These are phyloP conservation scores for Holcopasites calliopsidis DNA, from an alignment of 1,140 invertebrate species.

Conservation along the genomic window DNA sequence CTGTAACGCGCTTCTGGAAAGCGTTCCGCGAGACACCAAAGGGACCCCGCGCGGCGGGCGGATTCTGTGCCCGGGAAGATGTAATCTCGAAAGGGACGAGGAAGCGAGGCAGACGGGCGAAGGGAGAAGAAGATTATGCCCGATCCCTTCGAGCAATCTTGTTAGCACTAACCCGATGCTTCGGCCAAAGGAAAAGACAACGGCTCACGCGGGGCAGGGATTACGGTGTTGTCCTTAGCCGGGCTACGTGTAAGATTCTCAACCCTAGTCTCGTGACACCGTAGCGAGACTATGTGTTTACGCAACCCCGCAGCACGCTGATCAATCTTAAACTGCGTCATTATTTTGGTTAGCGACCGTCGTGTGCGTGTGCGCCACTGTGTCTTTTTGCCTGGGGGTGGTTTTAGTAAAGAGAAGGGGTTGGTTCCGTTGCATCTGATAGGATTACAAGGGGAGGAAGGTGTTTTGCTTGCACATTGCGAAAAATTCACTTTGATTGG, in stretches of 20 bases:
- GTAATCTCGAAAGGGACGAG: conserved; percentile 60
- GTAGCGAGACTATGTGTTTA: conserved; percentile 13
- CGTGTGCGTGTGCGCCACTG: too few relatives aligned
- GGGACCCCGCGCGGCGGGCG: conserved; percentile 10
- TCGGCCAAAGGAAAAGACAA: conserved; percentile 55
- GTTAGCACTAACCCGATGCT: conserved; percentile 62
- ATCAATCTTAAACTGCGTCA: conserved; percentile 5
- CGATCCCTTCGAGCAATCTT: conserved; percentile 68
- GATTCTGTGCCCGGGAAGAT: conserved; percentile 57
- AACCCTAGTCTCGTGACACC: conserved; percentile 24
- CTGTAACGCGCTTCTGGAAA: conserved; percentile 38
- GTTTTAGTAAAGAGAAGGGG: not conserved
- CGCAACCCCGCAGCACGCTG: not conserved
- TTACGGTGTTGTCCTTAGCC: conserved; percentile 45
- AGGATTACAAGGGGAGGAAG: not conserved
- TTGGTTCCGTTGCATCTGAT: not conserved
- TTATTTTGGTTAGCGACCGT: too few relatives aligned
- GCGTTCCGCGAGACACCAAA: conserved; percentile 17
- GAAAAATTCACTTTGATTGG: too few relatives aligned
- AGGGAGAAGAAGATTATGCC: conserved; percentile 58
- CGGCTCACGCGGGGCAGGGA: conserved; percentile 27
- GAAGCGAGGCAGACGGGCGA: conserved; percentile 41
- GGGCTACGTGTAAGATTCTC: conserved; percentile 14
- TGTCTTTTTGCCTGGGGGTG: not conserved
- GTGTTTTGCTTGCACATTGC: not conserved